Evolutionary conservation across 2,888 invertebrate genomes (phyloP).

Genomic region (Nemoura dubitans): DNA sequence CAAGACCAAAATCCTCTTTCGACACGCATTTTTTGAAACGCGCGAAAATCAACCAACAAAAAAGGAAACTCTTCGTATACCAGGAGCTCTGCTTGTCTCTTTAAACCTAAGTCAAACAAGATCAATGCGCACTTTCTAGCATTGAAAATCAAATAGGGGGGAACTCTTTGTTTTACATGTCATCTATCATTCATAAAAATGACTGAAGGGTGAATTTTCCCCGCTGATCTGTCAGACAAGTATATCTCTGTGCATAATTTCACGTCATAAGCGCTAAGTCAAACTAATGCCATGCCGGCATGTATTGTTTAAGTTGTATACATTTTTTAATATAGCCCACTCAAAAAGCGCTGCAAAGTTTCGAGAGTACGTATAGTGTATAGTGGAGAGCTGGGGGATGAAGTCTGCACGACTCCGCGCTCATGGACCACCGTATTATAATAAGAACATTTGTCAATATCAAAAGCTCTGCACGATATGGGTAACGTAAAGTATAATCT

Average conservation of each 20-base stretch:
- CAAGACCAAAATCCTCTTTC: not conserved
- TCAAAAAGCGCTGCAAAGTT: conserved; percentile 12
- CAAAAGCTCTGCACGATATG: not conserved
- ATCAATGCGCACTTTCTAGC: not conserved
- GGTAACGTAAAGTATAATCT: not conserved
- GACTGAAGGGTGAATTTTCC: not conserved
- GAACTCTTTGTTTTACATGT: not conserved
- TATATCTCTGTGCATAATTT: not conserved
- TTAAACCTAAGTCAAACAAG: not conserved
- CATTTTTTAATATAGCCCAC: not conserved
- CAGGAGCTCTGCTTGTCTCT: not conserved
- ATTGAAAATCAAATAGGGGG: not conserved
- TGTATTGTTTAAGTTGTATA: conserved; percentile 12
- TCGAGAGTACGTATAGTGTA: not conserved
- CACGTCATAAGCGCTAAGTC: not conserved
- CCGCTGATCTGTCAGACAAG: not conserved
- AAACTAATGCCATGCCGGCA: not conserved
- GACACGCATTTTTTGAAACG: no score
- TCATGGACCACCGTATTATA: conserved; percentile 4
- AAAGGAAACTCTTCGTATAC: not conserved
- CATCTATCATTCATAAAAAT: not conserved
- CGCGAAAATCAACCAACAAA: not conserved
- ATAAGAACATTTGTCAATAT: conserved; percentile 3
- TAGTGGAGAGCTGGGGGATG: not conserved
- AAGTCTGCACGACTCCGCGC: not conserved